Evolutionary conservation across 2,113 vertebrate species (phyloP).

Genomic region (Macrotus californicus): DNA sequence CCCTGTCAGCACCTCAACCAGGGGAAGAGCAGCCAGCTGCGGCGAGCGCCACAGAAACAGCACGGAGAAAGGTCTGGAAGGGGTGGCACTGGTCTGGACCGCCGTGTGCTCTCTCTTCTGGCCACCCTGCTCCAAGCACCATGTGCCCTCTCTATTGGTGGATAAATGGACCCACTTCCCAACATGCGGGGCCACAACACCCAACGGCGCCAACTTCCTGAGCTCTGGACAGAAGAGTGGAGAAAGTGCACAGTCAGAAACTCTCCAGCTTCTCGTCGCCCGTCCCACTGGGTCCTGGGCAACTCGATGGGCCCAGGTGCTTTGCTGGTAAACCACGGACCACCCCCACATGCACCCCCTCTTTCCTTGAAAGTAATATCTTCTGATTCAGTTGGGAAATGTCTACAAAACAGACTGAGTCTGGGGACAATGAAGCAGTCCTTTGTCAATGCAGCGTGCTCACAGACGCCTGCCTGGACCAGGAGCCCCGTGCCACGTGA

Average conservation of each 20-base stretch:
- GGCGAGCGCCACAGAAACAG: rapidly evolving
- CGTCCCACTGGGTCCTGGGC: background rate
- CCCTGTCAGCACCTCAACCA: background rate
- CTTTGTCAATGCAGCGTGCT: background rate
- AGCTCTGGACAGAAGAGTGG: background rate
- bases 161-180: background rate
- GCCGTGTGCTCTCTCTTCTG: rapidly evolving
- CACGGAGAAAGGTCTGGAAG: background rate
- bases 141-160: background rate
- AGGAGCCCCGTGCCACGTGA: rapidly evolving
- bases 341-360: background rate
- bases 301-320: rapidly evolving
- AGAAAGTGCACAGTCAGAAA: background rate
- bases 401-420: background rate
- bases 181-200: background rate
- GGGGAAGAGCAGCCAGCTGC: background rate
- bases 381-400: background rate
- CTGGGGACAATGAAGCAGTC: background rate
- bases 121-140: background rate
- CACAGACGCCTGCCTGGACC: rapidly evolving
- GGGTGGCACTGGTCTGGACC: rapidly evolving
- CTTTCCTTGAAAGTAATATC: background rate
- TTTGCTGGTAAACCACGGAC: background rate
- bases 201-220: background rate
- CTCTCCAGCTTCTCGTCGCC: background rate